phyloP scores from a whole-genome alignment of 2,113 vertebrate species.

The human region DNA sequence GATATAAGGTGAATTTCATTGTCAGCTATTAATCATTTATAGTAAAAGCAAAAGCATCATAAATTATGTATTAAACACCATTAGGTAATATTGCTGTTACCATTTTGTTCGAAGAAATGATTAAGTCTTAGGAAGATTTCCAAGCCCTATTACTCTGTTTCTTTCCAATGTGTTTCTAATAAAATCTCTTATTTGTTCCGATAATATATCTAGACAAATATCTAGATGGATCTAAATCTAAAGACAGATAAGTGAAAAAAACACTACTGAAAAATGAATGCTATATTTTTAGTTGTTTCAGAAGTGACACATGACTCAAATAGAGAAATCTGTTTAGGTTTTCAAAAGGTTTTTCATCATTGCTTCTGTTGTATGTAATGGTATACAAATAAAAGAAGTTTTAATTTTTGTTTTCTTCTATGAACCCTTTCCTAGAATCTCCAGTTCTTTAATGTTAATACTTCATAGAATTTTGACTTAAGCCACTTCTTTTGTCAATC shows the following conservation, averaged over 20 bases:
- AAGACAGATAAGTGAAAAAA: background rate
- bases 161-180: background rate
- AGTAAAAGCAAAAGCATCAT: conserved; percentile 73
- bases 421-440: background rate
- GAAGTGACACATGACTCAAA: background rate
- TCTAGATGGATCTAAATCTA: conserved; percentile 24
- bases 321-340: conserved; percentile 4
- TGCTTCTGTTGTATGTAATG: background rate
- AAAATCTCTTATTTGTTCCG: conserved; percentile 9
- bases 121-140: conserved; percentile 50
- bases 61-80: conserved; percentile 71
- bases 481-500: background rate
- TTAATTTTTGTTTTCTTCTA: background rate
- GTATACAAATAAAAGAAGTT: background rate
- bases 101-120: background rate
- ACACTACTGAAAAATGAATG: background rate
- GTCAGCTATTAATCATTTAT: conserved; percentile 78
- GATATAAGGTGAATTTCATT: conserved; percentile 68
- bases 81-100: conserved; percentile 63
- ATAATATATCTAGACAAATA: background rate
- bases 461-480: background rate
- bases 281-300: background rate
- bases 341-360: background rate
- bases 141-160: conserved; percentile 11
- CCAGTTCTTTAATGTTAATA: background rate